Evolutionary conservation across 2,797 vertebrate genomes (phyloP).

Genomic region (Pachyuromys duprasi): DNA sequence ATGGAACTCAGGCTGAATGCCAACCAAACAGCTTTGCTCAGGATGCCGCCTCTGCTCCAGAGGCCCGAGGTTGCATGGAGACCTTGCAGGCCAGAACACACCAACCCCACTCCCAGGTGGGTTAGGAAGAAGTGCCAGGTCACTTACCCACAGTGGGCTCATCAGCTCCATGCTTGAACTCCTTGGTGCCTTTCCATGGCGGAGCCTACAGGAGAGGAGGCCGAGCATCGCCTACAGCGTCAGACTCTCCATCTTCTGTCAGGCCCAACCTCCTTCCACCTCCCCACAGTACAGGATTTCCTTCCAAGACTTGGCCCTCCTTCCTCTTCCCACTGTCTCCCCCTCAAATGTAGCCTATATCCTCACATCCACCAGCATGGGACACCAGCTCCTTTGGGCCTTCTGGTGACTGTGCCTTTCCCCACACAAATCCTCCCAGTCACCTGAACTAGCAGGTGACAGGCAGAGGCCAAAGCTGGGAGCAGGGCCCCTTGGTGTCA

Average conservation of each 20-base stretch:
- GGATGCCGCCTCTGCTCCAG: neutral
- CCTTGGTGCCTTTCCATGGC: constrained; percentile 52
- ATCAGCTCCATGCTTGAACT: neutral
- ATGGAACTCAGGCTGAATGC: neutral
- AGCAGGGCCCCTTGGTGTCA: neutral
- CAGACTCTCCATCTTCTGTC: neutral
- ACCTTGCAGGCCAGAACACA: rapidly evolving
- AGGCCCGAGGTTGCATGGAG: neutral
- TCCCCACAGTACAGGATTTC: constrained; percentile 12
- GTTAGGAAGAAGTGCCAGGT: neutral
- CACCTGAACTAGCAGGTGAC: neutral
- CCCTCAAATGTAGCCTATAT: neutral
- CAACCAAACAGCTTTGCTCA: neutral
- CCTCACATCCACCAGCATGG: neutral
- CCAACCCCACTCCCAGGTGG: neutral
- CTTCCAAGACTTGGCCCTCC: neutral
- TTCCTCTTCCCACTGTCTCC: neutral
- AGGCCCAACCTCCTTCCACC: neutral
- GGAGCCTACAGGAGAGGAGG: constrained; percentile 37
- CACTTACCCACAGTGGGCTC: constrained; percentile 68
- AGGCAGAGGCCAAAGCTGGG: neutral
- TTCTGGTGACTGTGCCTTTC: neutral
- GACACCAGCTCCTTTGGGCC: neutral
- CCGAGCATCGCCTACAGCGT: neutral
- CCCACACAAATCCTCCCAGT: neutral